Evolutionary conservation across 2,888 invertebrate species (phyloP), one percentile per base, ranked within the genome.

Genomic region (Laothoe populi): DNA sequence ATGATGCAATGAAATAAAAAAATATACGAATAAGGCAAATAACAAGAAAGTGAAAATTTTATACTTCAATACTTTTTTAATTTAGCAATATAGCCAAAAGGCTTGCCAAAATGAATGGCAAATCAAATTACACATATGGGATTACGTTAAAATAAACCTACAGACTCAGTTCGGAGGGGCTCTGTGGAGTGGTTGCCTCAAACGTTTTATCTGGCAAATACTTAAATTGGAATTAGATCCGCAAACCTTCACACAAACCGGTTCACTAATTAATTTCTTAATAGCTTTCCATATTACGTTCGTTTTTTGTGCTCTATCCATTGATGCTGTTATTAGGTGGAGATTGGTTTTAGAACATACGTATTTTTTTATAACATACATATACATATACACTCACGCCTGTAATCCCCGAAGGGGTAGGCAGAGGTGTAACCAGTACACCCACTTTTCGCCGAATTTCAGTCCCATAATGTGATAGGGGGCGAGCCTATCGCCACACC

Each of bases 211-310:
- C 73, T 74, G 63, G 69, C 68, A 78, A 79, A 82, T 72, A 75
- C 73, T 73, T 81, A 79, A 84, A 81, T 83, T 84, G 79, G 79
- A 84, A 81, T 83, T 79, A 82, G 80, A 82, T 78, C 78, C 73
- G 53, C 44, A n/a, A 42, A 42, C 70, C 68, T n/a, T 73, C 70
- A 76, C 79, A 79, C 82, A 80, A 82, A 83, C 75, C 79, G 81
- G 80, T 81, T 79, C 69, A 74, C 82, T 83, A 84, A 84, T 85
- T 85, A 84, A 83, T 84, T 83, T 82, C 73, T 78, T 82, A 84
- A 81, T 79, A 80, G 79, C 74, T 81, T 77, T 72, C 74, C 74
- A 69, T 67, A 76, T 70, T 73, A 62, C 70, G 70, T 66, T 65
- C 66, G 64, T 70, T 78, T 77, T 79, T 78, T 77, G 64, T 70